These are phyloP conservation scores for Chunga burmeisteri DNA, from an alignment of 2,113 vertebrate species.

Conservation along the genomic window DNA sequence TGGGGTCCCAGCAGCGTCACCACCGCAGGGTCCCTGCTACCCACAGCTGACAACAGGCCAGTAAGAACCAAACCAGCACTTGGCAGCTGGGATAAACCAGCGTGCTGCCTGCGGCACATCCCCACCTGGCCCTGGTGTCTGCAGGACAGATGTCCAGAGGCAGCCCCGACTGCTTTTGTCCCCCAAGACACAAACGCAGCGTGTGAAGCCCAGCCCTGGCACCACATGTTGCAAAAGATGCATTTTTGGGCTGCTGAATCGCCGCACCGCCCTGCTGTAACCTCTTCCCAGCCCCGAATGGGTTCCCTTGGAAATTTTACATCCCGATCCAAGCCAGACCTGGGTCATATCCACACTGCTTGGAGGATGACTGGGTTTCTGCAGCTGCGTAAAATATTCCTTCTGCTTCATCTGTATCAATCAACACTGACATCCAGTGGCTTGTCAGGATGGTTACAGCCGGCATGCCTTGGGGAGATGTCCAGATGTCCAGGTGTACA, in stretches of 20 bases:
- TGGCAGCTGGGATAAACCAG: not conserved
- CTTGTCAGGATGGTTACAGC: not conserved
- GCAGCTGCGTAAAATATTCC: not conserved
- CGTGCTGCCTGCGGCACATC: not conserved
- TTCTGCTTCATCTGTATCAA: not conserved
- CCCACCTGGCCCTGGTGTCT: not conserved
- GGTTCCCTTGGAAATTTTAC: not conserved
- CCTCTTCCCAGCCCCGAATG: not conserved
- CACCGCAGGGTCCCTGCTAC: not conserved
- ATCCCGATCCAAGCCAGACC: not conserved
- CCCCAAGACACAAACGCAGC: accelerated
- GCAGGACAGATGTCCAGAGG: not conserved
- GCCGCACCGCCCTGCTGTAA: not conserved
- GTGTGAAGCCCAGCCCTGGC: not conserved
- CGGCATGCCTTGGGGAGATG: not conserved
- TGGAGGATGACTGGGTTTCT: not conserved
- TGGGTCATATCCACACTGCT: not conserved
- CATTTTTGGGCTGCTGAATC: not conserved
- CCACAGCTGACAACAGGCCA: not conserved
- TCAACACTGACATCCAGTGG: constrained; percentile 71
- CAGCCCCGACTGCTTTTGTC: not conserved
- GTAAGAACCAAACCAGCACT: not conserved
- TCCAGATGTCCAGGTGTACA: not conserved
- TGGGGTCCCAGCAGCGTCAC: not conserved
- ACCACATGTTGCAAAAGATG: accelerated